These are phyloP conservation scores for Cremastinae sp. DNA, from an alignment of 2,888 invertebrate species.

Conservation along the genomic window DNA sequence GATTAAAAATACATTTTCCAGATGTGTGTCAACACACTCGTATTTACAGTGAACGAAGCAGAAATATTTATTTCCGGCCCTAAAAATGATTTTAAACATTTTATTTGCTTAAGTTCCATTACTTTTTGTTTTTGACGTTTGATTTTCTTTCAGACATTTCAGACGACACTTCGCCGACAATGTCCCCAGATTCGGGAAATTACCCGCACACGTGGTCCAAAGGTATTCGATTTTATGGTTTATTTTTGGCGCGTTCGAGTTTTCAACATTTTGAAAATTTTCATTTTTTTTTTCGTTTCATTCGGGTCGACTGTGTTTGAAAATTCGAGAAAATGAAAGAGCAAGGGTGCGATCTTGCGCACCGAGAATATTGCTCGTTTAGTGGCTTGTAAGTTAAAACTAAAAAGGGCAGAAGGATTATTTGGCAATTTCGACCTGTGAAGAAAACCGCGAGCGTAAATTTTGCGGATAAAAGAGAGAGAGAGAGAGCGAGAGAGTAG, in stretches of 20 bases:
- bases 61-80: conserved; percentile 7
- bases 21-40: too few species aligned
- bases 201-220: conserved; percentile 87
- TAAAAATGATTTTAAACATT: conserved; percentile 19
- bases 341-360: not conserved
- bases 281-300: not conserved
- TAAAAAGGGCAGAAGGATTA: too few species aligned
- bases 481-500: too few species aligned
- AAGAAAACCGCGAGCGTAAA: too few species aligned
- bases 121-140: conserved; percentile 55
- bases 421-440: too few species aligned
- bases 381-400: too few species aligned
- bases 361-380: too few species aligned
- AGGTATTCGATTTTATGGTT: conserved; percentile 82
- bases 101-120: not conserved
- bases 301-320: too few species aligned
- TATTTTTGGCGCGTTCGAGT: conserved; percentile 50
- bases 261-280: conserved; percentile 25
- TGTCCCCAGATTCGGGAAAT: conserved; percentile 89
- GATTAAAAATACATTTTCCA: too few species aligned
- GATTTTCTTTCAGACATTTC: conserved; percentile 85
- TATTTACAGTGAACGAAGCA: too few species aligned
- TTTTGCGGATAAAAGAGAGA: too few species aligned
- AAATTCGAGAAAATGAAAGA: too few species aligned
- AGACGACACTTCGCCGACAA: conserved; percentile 88